A percentile compares a stretch with the other conserved stretches of the same genome.
phyloP scores from a whole-genome alignment of 2,113 vertebrate species.

The Cathartes aura region DNA sequence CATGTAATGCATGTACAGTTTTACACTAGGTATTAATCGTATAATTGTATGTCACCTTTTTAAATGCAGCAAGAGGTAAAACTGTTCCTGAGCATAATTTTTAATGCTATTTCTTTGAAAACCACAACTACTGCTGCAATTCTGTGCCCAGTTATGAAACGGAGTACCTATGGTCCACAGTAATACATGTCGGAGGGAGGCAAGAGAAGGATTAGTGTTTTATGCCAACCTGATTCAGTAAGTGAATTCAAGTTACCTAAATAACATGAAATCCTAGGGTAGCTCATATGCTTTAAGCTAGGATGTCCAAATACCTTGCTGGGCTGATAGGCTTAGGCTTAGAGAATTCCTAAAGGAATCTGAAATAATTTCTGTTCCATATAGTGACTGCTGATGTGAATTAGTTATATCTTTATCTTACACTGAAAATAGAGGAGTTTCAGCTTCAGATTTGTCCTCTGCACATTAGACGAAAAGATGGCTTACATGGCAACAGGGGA shows the following conservation, averaged over 20 bases:
- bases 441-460: not conserved
- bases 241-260: slow-evolving; percentile 11
- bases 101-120: not conserved
- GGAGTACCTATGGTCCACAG: not conserved
- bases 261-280: not conserved
- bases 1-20: not conserved
- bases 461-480: not conserved
- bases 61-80: not conserved
- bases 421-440: not conserved
- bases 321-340: slow-evolving; percentile 17
- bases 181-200: not conserved
- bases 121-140: not conserved
- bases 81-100: not conserved
- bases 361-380: slow-evolving; percentile 18
- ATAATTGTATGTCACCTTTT: not conserved
- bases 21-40: not conserved
- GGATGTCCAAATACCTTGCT: slow-evolving; percentile 10
- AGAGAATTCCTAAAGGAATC: not conserved
- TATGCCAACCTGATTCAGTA: not conserved
- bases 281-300: not conserved
- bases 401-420: not conserved
- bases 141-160: not conserved
- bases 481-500: not conserved
- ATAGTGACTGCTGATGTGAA: not conserved
- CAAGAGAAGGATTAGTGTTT: slow-evolving; percentile 16